Conservation (phyloP, 2,113 vertebrate genomes). For the human (Homo sapiens) region GRCh38 chr5:168671501-168672000, state of each 20-base stretch:
- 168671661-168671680: background rate
- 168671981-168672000: background rate
- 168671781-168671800: background rate
- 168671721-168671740: background rate
- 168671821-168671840: background rate
- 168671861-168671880: background rate
- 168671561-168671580: accelerated
- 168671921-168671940: background rate
- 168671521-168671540: accelerated
- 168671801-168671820: background rate
- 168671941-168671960: background rate
- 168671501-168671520: background rate
- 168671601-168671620: accelerated
- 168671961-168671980: background rate
- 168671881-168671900: background rate
- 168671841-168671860: background rate
- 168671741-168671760: background rate
- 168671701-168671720: background rate
- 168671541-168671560: accelerated
- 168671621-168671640: accelerated
- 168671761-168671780: background rate
- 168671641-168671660: accelerated
- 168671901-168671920: background rate
- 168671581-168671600: background rate
- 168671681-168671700: background rate